Base-by-base conservation (phyloP, 2,113 vertebrate genomes). In the Grallaria varia region DNA sequence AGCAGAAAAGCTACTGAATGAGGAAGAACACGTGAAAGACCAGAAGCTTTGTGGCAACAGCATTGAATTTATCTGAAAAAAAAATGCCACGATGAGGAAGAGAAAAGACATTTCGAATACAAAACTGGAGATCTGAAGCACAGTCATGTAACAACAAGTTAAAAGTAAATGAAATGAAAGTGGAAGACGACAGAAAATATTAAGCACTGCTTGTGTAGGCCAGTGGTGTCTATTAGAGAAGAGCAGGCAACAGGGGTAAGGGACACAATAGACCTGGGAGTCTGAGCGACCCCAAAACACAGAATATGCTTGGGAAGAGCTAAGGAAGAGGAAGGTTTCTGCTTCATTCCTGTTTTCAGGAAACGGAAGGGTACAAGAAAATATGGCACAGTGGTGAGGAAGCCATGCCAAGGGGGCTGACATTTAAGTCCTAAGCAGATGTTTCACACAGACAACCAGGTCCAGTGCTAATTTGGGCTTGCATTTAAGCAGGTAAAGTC, bases 301-400 rank as follows among this genome's bases (percentile, higher is more conserved):
- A 21, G 14, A 59, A 49, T 1, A 0, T 5, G 13, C 0, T 0
- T 8, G 9, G 18, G 47, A 12, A 79, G 30, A 78, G 33, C 39
- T 13, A 28, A 52, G 59, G 10, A 76, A n/a, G 12, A 53, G 5
- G 28, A 55, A 52, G 25, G 16, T 9, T 27, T 28, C 25, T 27
- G 14, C 28, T 16, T 52, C 50, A 52, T 52, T 52, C 14, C 18
- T 19, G 4, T 40, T 82, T 74, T 42, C 55, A 86, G 64, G 33
- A 87, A 73, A 12, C 27, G 8, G 21, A 55, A 78, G 8, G 39
- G 16, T 1, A 1, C 18, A 11, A 56, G 33, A 62, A 68, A 67
- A 13, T 12, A 67, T 3, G 5, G 19, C 47, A 67, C 9, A 8
- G 23, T 16, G 16, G 23, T 22, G 37, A 40, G 10, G 22, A 30